phyloP scores from a whole-genome alignment of 2,888 invertebrate genomes.

The Himalopsyche anomala region DNA sequence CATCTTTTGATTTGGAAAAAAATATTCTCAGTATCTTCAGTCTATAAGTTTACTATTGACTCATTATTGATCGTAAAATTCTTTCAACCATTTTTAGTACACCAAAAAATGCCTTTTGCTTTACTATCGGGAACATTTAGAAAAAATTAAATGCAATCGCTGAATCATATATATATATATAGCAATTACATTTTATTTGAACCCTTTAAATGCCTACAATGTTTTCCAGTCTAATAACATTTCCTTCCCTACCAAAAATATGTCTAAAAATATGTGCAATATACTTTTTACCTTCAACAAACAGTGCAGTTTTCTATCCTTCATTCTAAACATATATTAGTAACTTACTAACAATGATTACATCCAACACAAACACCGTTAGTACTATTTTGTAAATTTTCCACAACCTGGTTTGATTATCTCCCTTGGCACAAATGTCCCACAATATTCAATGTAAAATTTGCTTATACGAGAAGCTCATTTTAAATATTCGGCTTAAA shows the following conservation, averaged over 20 bases:
- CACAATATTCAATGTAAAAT: no score
- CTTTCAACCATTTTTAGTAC: no score
- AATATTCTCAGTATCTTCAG: no score
- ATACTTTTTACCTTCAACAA: neutral
- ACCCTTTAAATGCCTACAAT: neutral
- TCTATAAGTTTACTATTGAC: no score
- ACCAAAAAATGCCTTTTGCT: no score
- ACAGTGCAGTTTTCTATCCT: neutral
- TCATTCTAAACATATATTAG: neutral
- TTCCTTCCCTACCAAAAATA: neutral
- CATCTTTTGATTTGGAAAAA: no score
- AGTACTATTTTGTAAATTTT: neutral
- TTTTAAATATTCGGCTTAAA: no score
- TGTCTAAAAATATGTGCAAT: conserved; percentile 29
- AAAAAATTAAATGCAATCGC: no score
- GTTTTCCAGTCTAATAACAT: neutral
- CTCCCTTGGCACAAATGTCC: neutral
- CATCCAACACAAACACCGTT: neutral
- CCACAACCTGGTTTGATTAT: neutral
- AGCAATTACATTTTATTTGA: neutral
- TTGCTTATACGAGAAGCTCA: no score
- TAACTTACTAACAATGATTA: neutral
- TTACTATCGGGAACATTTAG: no score
- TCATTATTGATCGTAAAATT: no score
- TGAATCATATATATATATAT: neutral